Evolutionary conservation across 2,888 invertebrate species (phyloP), one percentile per base, ranked within the genome.

Genomic region (Siphlonurus alternatus): DNA sequence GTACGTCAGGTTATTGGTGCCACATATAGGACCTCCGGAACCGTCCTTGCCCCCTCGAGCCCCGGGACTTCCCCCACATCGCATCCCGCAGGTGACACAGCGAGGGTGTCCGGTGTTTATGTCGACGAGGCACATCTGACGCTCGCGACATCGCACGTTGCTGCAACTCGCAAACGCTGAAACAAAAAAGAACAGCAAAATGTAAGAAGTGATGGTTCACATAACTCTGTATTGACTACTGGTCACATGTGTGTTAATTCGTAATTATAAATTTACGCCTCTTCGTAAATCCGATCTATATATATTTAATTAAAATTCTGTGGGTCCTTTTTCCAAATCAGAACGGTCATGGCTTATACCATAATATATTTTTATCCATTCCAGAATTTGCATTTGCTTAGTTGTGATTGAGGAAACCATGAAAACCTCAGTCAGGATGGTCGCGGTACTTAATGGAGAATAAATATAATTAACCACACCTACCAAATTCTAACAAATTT

Each of bases 1-100:
- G 73, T 89, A 89, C 23, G 87, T 88, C 70, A 80, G 80, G 74
- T 86, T 86, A 75, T 89, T 87, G 69, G 82, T 80, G 66, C 86
- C 88, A 73, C 89, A 89, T 65, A 88, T 77, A 22, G 72, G 71
- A 64, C 71, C 54, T 66, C 63, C n/a, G 68, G 80, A 78, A 0
- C 73, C 74, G 64, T 72, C 71, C 64, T 73, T 71, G 70, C 62
- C 71, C 70, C 59, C 71, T 69, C 64, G 73, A 68, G 60, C 71
- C 69, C 66, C 72, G 72, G 61, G 71, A 68, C 25, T 59, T 23
- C 56, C 23, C 20, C 25, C 73, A 71, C 85, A 85, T 66, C 81
- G 81, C 70, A 81, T 80, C 69, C 79, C 80, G 73, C 89, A 89
- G 67, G 84, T 83, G 67, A 86, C 83, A 74, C 89, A 89, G 65